Base-by-base conservation (phyloP, 2,797 vertebrate genomes). In the Sebastes ruberrimus region DNA sequence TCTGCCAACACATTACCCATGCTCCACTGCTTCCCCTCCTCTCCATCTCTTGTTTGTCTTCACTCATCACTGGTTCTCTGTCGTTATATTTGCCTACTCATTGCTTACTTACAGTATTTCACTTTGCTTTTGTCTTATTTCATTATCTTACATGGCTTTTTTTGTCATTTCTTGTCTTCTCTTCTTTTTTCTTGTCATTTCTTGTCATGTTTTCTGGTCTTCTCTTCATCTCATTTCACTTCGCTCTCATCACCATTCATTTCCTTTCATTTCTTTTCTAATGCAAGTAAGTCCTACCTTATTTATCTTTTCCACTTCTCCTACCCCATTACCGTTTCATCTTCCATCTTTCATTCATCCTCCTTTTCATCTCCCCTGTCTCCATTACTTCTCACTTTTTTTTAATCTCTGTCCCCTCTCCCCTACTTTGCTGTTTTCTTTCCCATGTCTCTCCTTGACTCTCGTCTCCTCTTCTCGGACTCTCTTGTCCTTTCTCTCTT, bases 1-100 rank as follows among this genome's bases (percentile, higher is more conserved):
- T 61, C 71, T 52, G 71, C 86, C 82, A 84, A 70, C 90, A 85
- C 82, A 86, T 94, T 94, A 92, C 81, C 59, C 82, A 88, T 61
- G 85, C 86, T 87, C 73, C 85, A 86, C 63, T 86, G 84, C 88
- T 82, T 77, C 52, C 59, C 62, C 9, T 68, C 59, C 76, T 59
- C 75, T 77, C 83, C 38, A 59, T 85, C 82, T 86, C 56, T 67
- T 66, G 52, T 69, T 90, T 78, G 65, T 75, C 86, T 86, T 64
- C 33, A n/a, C 68, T 92, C 79, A 76, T 86, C 84, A 70, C 81
- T 64, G 20, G 2, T 3, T 74, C 71, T 84, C 74, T 49, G 27
- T 63, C 5, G 0, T 46, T 62, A 18, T 8, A 1, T 76, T 76
- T 69, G 33, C 63, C 77, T 52, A 4, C 49, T 78, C 66, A 66